A percentile compares a stretch with the other conserved stretches of the same genome.
Conservation (phyloP, 2,797 vertebrate genomes). For the Netta rufina region DNA sequence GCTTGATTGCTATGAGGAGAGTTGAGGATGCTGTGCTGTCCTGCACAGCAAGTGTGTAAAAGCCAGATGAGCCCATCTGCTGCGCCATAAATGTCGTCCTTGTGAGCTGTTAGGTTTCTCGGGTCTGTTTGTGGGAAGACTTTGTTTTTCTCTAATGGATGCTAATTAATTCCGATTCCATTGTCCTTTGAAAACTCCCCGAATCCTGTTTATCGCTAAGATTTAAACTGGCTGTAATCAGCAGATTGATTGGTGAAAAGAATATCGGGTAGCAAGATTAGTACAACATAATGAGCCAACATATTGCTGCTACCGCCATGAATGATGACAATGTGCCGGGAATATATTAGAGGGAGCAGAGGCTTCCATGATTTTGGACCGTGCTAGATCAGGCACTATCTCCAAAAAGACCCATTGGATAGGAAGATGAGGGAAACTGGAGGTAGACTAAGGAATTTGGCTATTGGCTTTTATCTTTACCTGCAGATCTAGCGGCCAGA, state of each 20-base stretch:
- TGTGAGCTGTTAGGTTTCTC: background rate
- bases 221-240: background rate
- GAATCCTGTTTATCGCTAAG: background rate
- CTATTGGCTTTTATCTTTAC: slow-evolving; percentile 48
- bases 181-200: background rate
- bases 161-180: background rate
- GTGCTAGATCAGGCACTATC: slow-evolving; percentile 48
- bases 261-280: slow-evolving; percentile 8
- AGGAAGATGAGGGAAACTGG: slow-evolving; percentile 42
- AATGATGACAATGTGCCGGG: background rate
- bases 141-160: background rate
- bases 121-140: background rate
- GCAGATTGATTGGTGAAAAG: slow-evolving; percentile 13
- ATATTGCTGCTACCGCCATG: background rate
- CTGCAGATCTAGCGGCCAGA: slow-evolving; percentile 52
- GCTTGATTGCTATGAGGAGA: background rate
- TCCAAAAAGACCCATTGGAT: slow-evolving; percentile 12
- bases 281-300: slow-evolving; percentile 10
- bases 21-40: background rate
- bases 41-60: background rate
- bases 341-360: slow-evolving; percentile 34
- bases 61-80: background rate
- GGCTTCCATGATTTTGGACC: background rate
- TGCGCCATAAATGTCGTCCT: background rate
- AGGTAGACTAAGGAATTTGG: slow-evolving; percentile 20